phyloP scores from a whole-genome alignment of 2,888 invertebrate genomes.

The Lycaena phlaeas region DNA sequence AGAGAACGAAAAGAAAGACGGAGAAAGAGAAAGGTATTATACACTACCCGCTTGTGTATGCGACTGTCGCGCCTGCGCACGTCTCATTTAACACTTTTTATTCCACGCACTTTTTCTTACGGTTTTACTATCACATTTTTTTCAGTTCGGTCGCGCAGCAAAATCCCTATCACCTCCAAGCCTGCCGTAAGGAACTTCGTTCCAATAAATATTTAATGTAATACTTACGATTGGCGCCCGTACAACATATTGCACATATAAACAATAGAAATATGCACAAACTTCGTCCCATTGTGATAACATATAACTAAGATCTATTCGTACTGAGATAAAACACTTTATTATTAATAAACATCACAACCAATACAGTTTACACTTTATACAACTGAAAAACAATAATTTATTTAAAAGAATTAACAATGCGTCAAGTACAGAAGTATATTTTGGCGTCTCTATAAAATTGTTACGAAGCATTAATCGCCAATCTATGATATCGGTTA shows the following conservation, averaged over 20 bases:
- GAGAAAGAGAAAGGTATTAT: no score
- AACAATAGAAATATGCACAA: neutral
- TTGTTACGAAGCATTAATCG: constrained; percentile 23
- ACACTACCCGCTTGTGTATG: no score
- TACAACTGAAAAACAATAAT: neutral
- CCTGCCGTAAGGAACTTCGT: no score
- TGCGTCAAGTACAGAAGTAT: constrained; percentile 14
- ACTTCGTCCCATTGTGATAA: neutral
- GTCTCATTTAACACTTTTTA: no score
- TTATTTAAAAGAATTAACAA: constrained; percentile 13
- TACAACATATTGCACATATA: neutral
- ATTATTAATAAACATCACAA: neutral
- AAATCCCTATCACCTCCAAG: no score
- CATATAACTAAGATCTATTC: neutral
- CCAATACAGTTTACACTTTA: no score
- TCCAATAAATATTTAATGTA: neutral
- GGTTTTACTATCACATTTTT: no score
- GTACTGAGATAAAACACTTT: neutral
- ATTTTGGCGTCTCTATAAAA: constrained; percentile 20
- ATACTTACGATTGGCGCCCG: neutral
- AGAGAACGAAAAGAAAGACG: no score
- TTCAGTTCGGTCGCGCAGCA: no score
- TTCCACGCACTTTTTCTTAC: no score
- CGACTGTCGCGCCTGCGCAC: no score
- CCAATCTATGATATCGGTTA: constrained; percentile 43